Percentiles rank a stretch among this genome's conserved stretches.
phyloP scores from a whole-genome alignment of 1,140 invertebrate genomes.

The Rhopalosiphum maidis region DNA sequence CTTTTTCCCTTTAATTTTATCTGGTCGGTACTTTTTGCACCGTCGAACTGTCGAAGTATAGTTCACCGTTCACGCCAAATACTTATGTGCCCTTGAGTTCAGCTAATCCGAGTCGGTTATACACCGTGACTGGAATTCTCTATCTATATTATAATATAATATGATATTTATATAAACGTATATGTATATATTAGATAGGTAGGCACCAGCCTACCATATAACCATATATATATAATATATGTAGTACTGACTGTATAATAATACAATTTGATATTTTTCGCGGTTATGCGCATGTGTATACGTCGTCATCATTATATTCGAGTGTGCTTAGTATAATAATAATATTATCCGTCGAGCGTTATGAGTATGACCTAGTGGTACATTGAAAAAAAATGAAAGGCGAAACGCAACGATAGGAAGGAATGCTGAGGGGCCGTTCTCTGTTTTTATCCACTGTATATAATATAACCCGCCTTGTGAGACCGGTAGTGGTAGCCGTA shows the following conservation, averaged over 20 bases:
- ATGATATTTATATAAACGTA: background rate
- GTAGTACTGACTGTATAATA: background rate
- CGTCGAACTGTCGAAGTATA: background rate
- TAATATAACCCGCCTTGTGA: background rate
- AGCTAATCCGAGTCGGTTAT: conserved; percentile 16
- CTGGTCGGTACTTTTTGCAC: background rate
- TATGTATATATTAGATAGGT: background rate
- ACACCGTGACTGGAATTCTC: conserved; percentile 18
- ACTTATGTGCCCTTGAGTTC: conserved; percentile 31
- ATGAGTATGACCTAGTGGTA: conserved; percentile 15
- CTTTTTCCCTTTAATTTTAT: background rate
- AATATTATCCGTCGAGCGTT: background rate
- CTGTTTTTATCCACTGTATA: background rate
- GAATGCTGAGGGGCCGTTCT: background rate
- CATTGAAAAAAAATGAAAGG: conserved; percentile 41
- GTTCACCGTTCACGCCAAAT: background rate
- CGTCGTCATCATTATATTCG: background rate
- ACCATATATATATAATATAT: background rate
- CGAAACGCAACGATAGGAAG: background rate
- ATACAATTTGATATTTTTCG: background rate
- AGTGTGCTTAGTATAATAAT: background rate
- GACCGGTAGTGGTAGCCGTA: background rate
- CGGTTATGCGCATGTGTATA: background rate
- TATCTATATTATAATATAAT: background rate
- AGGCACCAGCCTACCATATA: too few relatives aligned